Evolutionary conservation across 2,113 vertebrate species (phyloP).

Genomic region (Halcyon senegalensis): DNA sequence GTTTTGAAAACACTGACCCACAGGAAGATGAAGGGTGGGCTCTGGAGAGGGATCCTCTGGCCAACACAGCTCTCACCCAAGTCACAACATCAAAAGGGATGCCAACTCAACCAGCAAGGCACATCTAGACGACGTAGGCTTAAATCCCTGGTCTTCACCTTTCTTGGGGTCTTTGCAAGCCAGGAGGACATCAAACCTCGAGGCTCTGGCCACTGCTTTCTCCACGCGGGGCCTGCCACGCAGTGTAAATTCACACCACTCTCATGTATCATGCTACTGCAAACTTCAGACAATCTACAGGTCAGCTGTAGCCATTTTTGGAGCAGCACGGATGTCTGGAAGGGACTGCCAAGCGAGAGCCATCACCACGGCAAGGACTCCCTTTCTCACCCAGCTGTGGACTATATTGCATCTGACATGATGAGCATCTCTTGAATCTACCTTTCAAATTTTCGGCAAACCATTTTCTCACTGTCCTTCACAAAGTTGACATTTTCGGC

Average conservation of each 20-base stretch:
- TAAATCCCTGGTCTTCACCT: background rate
- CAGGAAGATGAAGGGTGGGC: background rate
- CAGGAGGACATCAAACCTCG: background rate
- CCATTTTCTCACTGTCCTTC: slow-evolving; percentile 88
- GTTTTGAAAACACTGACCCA: background rate
- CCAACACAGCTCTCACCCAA: background rate
- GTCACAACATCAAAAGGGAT: background rate
- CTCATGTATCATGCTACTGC: slow-evolving; percentile 8
- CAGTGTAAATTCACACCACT: background rate
- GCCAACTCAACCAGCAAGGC: background rate
- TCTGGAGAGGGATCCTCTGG: background rate
- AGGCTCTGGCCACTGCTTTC: accelerated
- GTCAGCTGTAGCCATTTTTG: slow-evolving; percentile 75
- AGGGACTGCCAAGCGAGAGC: slow-evolving; percentile 75
- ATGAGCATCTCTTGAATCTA: slow-evolving; percentile 77
- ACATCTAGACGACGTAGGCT: accelerated
- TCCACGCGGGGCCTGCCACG: accelerated
- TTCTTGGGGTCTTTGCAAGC: background rate
- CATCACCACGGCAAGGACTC: slow-evolving; percentile 71
- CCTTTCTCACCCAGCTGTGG: slow-evolving; percentile 75
- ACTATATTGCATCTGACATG: slow-evolving; percentile 85
- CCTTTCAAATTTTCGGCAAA: slow-evolving; percentile 86
- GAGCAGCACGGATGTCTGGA: slow-evolving; percentile 64
- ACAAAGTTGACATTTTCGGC: slow-evolving; percentile 86
- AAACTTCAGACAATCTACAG: slow-evolving; percentile 74